phyloP scores from a whole-genome alignment of 1,140 invertebrate genomes.

The Venturia canescens region DNA sequence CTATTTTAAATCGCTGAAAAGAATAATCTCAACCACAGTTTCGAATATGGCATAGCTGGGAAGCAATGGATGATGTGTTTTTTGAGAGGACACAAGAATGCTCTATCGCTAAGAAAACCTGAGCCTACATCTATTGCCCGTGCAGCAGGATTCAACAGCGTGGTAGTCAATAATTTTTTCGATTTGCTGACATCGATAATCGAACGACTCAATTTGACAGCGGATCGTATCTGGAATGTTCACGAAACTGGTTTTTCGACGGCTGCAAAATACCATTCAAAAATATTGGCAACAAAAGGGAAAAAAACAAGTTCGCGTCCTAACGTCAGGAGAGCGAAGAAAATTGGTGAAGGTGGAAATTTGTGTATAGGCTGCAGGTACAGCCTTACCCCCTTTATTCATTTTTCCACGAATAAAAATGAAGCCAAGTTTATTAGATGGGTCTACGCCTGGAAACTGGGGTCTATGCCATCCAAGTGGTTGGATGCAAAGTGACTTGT shows the following conservation, averaged over 20 bases:
- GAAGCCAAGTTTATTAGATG: conserved; percentile 62
- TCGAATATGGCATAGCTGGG: too few species aligned
- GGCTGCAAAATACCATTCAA: conserved; percentile 58
- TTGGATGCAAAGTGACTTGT: conserved; percentile 46
- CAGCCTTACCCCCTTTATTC: conserved; percentile 66
- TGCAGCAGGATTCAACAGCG: conserved; percentile 60
- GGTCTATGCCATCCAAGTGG: conserved; percentile 43
- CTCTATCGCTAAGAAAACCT: too few species aligned
- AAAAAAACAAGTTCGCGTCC: conserved; percentile 57
- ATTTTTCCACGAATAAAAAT: conserved; percentile 67
- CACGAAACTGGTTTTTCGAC: conserved; percentile 64
- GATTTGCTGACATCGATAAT: conserved; percentile 52
- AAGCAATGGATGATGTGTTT: too few species aligned
- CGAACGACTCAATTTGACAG: conserved; percentile 55
- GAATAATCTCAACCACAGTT: too few species aligned
- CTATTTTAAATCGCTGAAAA: too few species aligned
- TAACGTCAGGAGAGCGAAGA: conserved; percentile 63
- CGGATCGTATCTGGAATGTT: conserved; percentile 60
- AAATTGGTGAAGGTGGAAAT: conserved; percentile 66
- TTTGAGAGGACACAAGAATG: too few species aligned
- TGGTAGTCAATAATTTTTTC: conserved; percentile 49
- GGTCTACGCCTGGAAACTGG: conserved; percentile 55
- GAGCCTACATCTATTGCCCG: too few species aligned
- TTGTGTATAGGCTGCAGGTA: conserved; percentile 68
- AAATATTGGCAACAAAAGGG: conserved; percentile 59